Percentiles rank a stretch among this genome's conserved stretches.
Evolutionary conservation across 2,797 vertebrate genomes (phyloP).

Genomic region (Fratercula arctica): DNA sequence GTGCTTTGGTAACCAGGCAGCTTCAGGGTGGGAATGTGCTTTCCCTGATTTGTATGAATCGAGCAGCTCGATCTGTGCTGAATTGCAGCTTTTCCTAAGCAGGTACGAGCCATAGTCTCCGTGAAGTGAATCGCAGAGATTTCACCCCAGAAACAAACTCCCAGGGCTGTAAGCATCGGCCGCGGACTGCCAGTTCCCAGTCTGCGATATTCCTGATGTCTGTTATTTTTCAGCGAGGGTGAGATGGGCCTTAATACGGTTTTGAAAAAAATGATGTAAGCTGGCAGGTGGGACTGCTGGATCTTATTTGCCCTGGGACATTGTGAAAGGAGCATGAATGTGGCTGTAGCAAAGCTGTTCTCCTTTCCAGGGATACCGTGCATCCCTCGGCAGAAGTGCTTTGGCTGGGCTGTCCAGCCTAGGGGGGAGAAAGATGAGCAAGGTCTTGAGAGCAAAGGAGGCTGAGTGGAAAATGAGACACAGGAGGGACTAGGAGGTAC

Average conservation of each 20-base stretch:
- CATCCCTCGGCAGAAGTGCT: background rate
- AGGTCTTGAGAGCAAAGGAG: background rate
- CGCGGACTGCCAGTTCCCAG: background rate
- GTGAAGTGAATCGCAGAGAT: background rate
- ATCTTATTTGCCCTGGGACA: background rate
- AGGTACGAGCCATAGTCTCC: background rate
- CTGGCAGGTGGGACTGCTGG: background rate
- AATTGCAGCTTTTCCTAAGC: background rate
- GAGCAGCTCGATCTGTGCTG: background rate
- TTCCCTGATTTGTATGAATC: background rate
- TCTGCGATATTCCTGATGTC: fast-evolving
- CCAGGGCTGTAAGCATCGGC: background rate
- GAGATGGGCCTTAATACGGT: background rate
- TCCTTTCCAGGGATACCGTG: background rate
- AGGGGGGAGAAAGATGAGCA: background rate
- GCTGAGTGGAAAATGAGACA: background rate
- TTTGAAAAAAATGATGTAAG: background rate
- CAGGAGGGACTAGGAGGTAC: background rate
- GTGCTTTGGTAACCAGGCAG: background rate
- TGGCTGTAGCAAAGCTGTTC: background rate
- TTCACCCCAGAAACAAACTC: background rate
- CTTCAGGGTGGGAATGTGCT: no score
- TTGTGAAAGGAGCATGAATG: background rate
- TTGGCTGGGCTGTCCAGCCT: background rate
- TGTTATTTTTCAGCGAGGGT: background rate